Evolutionary conservation across 2,113 vertebrate species (phyloP).

Genomic region (Anhinga rufa): DNA sequence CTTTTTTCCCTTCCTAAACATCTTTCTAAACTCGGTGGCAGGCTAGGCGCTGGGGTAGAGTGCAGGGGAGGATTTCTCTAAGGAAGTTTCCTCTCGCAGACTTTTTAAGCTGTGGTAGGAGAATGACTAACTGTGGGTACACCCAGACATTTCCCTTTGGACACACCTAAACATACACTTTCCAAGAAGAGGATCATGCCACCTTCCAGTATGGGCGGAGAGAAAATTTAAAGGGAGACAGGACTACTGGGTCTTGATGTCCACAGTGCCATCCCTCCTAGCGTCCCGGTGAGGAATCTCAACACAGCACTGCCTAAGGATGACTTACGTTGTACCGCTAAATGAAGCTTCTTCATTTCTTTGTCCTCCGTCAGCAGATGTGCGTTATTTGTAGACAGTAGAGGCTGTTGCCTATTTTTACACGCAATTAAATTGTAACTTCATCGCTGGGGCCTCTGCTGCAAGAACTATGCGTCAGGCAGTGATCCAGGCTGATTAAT

Average conservation of each 20-base stretch:
- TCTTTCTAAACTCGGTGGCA: background rate
- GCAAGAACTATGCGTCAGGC: background rate
- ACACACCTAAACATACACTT: slow-evolving; percentile 50
- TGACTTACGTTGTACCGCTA: background rate
- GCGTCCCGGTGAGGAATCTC: background rate
- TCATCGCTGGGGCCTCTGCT: slow-evolving; percentile 1
- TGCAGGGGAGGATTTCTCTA: background rate
- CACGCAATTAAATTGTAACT: slow-evolving; percentile 51
- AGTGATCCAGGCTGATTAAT: slow-evolving; percentile 35
- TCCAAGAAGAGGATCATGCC: slow-evolving; percentile 61
- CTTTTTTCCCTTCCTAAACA: background rate
- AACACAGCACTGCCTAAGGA: background rate
- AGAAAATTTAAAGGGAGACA: background rate
- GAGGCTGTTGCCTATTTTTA: slow-evolving; percentile 49
- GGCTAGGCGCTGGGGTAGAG: background rate
- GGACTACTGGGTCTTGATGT: background rate
- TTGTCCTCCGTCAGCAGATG: slow-evolving; percentile 24
- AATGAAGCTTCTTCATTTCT: background rate
- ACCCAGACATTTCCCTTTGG: slow-evolving; percentile 44
- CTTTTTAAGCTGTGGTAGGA: slow-evolving; percentile 18
- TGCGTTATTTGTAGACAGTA: slow-evolving; percentile 31
- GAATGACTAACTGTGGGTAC: slow-evolving; percentile 50
- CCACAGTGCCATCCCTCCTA: accelerated
- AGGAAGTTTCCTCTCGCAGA: slow-evolving; percentile 4
- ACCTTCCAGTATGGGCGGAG: slow-evolving; percentile 32